phyloP scores from a whole-genome alignment of 1,140 invertebrate genomes.

The Hormaphis cornu region DNA sequence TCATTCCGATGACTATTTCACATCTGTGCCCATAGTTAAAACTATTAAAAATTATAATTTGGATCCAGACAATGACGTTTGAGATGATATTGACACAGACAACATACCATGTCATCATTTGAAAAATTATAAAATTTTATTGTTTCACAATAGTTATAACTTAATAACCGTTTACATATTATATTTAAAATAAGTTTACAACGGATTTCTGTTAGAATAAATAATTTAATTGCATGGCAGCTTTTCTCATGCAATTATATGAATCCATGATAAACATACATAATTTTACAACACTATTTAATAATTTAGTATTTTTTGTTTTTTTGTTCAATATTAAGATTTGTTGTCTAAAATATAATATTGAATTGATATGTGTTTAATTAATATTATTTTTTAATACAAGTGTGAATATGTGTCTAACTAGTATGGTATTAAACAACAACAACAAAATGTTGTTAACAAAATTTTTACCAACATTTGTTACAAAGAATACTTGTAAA shows the following conservation, averaged over 20 bases:
- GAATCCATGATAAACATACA: neutral
- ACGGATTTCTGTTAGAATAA: slow-evolving; percentile 8
- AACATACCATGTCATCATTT: slow-evolving; percentile 20
- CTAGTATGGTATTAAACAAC: slow-evolving; percentile 9
- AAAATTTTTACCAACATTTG: no score
- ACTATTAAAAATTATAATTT: slow-evolving; percentile 17
- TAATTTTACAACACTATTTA: neutral
- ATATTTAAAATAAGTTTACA: slow-evolving; percentile 6
- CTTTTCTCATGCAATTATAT: neutral
- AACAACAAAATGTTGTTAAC: no score
- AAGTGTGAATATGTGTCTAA: neutral
- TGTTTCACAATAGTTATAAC: neutral
- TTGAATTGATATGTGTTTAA: neutral
- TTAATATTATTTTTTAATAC: neutral
- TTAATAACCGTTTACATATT: slow-evolving; percentile 5
- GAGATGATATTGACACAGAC: slow-evolving; percentile 6
- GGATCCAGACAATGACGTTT: neutral
- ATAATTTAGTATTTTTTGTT: slow-evolving; percentile 1
- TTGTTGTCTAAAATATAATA: neutral
- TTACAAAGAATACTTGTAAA: no score
- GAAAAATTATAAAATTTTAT: slow-evolving; percentile 1
- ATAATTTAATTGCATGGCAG: slow-evolving; percentile 24
- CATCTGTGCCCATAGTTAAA: slow-evolving; percentile 10
- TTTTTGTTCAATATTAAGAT: slow-evolving; percentile 4
- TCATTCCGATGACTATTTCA: slow-evolving; percentile 10